Conservation (phyloP, 2,797 vertebrate species). For the Glossophaga mutica region DNA sequence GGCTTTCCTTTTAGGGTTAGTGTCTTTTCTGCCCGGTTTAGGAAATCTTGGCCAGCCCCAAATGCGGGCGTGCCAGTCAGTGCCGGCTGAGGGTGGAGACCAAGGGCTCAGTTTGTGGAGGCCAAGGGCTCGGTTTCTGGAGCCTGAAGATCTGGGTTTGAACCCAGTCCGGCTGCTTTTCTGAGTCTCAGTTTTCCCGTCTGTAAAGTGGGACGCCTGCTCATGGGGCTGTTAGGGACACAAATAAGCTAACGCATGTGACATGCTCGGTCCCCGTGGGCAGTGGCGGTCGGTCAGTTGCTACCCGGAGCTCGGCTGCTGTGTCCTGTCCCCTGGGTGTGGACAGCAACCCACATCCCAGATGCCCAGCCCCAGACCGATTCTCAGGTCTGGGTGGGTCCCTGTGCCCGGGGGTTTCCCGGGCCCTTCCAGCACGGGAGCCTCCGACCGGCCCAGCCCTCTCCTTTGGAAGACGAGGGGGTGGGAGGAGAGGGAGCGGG, state of each 20-base stretch:
- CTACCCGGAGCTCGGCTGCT: not conserved
- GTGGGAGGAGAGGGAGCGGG: not conserved
- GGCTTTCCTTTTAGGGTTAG: not conserved
- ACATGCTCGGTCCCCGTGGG: not conserved
- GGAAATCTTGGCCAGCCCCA: not conserved
- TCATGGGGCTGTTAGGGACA: not conserved
- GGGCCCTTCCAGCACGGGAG: accelerated
- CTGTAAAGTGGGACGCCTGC: not conserved
- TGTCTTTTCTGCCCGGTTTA: not conserved
- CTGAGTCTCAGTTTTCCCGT: not conserved
- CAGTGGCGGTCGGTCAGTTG: not conserved
- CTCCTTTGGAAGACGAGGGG: not conserved
- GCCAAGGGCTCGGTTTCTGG: not conserved
- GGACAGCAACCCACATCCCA: not conserved
- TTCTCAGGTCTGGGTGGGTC: not conserved
- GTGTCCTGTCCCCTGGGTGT: not conserved
- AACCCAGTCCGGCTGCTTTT: not conserved
- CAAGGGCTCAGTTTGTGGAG: not conserved
- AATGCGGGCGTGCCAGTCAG: accelerated
- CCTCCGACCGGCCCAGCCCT: not conserved
- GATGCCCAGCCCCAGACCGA: not conserved
- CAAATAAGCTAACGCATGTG: accelerated
- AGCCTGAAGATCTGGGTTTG: not conserved
- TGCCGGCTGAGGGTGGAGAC: not conserved
- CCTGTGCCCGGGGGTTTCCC: not conserved